Conservation (phyloP, 2,113 vertebrate genomes). For the Aramus guarauna region DNA sequence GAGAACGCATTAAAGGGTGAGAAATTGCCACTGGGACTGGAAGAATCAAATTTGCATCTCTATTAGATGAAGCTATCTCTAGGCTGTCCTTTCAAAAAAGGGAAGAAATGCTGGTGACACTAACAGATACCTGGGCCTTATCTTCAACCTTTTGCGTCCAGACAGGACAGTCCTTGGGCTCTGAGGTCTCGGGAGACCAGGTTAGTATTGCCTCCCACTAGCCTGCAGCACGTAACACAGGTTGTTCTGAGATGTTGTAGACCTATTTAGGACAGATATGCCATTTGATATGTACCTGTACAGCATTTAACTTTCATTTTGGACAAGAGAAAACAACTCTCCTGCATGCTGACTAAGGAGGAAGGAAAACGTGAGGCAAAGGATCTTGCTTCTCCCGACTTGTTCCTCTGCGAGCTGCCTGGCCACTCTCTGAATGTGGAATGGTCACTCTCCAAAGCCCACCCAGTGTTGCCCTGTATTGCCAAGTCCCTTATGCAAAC, state of each 20-base stretch:
- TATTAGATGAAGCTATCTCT: background rate
- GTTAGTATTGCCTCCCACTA: background rate
- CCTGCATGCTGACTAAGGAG: background rate
- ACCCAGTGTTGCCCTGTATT: background rate
- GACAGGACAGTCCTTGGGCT: background rate
- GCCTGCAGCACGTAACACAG: background rate
- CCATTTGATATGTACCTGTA: background rate
- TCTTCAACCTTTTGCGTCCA: background rate
- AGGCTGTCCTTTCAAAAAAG: background rate
- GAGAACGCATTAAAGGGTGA: background rate
- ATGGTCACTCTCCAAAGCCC: background rate
- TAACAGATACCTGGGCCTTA: background rate
- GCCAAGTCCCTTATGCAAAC: background rate
- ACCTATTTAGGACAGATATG: background rate
- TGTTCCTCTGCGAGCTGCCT: background rate
- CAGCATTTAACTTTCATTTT: background rate
- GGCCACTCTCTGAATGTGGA: background rate
- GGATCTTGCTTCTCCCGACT: background rate
- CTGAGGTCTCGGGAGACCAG: background rate
- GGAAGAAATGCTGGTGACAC: background rate
- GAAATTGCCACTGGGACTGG: background rate
- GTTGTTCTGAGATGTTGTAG: background rate
- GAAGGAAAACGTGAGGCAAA: background rate
- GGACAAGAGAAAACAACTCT: background rate
- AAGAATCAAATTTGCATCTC: background rate